A percentile compares a stretch with the other conserved stretches of the same genome.
Conservation (phyloP, 2,113 vertebrate species). For the Neodon shergylaensis region DNA sequence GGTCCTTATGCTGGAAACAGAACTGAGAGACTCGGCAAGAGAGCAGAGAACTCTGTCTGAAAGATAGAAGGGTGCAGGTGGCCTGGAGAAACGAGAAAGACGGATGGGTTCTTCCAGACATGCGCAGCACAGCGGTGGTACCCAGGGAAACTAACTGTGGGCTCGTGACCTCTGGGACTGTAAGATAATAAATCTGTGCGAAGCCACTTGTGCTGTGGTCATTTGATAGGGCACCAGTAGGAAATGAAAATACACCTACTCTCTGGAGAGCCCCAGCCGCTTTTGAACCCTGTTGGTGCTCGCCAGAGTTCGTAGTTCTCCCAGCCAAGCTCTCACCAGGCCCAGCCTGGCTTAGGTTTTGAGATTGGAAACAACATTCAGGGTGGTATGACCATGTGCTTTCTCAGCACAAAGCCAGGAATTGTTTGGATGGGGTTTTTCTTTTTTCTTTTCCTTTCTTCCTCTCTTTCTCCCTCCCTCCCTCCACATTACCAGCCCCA, state of each 20-base stretch:
- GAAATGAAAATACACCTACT: background rate
- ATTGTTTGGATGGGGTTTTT: background rate
- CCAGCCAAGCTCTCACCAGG: background rate
- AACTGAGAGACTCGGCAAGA: too few species aligned
- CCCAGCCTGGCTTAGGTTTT: background rate
- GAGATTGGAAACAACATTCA: too few species aligned
- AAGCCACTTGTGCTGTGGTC: background rate
- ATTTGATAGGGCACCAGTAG: background rate
- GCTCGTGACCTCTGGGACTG: background rate
- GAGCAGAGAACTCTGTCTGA: background rate
- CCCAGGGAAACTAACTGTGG: background rate
- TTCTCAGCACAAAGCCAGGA: background rate
- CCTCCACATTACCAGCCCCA: too few species aligned
- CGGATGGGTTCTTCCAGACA: background rate
- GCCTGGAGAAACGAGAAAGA: background rate
- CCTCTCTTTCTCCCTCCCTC: too few species aligned
- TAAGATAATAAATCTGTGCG: slow-evolving; percentile 55
- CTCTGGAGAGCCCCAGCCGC: background rate
- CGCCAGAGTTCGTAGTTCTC: background rate
- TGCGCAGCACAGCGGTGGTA: background rate
- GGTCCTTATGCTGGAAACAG: background rate
- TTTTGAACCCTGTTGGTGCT: background rate
- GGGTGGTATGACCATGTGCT: background rate
- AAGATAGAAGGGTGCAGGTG: background rate
- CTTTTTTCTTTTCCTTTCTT: background rate